Evolutionary conservation across 1,140 invertebrate genomes (phyloP).

Genomic region (Drosophila takahashii): DNA sequence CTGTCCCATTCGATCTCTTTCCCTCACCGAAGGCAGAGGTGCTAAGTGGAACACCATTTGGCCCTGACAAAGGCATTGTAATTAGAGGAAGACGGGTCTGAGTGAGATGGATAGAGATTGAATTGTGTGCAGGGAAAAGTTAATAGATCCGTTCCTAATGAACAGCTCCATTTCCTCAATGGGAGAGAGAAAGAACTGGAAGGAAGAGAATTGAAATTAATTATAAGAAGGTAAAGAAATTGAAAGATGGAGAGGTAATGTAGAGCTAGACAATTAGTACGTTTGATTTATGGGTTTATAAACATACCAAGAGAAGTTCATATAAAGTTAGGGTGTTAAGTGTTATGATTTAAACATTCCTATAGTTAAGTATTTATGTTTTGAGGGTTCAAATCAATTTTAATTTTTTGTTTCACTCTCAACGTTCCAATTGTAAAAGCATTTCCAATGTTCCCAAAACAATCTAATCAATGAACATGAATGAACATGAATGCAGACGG

Average conservation of each 20-base stretch:
- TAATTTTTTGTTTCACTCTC: not conserved
- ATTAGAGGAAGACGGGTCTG: conserved; percentile 19
- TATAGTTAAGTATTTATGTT: no score
- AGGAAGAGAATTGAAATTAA: not conserved
- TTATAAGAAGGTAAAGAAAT: not conserved
- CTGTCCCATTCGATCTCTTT: conserved; percentile 5
- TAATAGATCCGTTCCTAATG: conserved; percentile 30
- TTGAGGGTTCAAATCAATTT: not conserved
- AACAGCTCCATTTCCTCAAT: conserved; percentile 16
- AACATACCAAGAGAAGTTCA: no score
- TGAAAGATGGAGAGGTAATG: not conserved
- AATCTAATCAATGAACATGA: not conserved
- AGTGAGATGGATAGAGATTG: conserved; percentile 14
- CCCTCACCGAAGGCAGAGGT: conserved; percentile 28
- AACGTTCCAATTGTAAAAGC: not conserved
- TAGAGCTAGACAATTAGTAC: not conserved
- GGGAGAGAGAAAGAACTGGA: not conserved
- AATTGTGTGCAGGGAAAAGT: conserved; percentile 9
- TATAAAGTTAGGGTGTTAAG: no score
- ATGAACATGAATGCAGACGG: not conserved
- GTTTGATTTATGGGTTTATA: no score
- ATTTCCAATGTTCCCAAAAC: not conserved
- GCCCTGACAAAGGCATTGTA: conserved; percentile 50
- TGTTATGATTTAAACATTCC: no score
- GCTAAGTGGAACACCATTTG: conserved; percentile 59